phyloP scores from a whole-genome alignment of 2,888 invertebrate species.

The Selenia dentaria region DNA sequence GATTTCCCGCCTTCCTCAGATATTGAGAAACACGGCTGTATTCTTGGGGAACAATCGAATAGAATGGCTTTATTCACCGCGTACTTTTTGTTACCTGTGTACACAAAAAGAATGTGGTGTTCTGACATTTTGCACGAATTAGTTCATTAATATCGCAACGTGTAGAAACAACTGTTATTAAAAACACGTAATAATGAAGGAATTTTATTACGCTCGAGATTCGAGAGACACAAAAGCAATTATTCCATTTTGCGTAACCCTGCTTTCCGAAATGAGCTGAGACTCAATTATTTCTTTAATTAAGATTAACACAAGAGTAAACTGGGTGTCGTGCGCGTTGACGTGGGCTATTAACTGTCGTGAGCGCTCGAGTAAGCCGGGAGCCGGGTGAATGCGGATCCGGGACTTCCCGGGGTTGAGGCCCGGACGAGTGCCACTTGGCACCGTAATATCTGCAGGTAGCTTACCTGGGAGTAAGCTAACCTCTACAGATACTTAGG shows the following conservation, averaged over 20 bases:
- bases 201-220: conserved; percentile 9
- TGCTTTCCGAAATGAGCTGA: conserved; percentile 22
- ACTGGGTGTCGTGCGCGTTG: conserved; percentile 19
- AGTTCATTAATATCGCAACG: conserved; percentile 3
- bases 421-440: conserved; percentile 8
- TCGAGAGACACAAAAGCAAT: conserved; percentile 14
- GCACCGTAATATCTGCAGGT: neutral
- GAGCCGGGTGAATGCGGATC: conserved; percentile 2
- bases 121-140: neutral
- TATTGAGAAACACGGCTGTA: conserved; percentile 15
- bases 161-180: conserved; percentile 14
- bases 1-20: conserved; percentile 11
- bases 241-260: conserved; percentile 22
- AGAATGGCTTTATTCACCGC: conserved; percentile 3
- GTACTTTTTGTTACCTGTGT: neutral
- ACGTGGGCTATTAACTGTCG: conserved; percentile 16
- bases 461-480: neutral
- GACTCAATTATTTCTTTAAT: conserved; percentile 31
- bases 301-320: conserved; percentile 28
- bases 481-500: neutral
- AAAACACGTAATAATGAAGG: conserved; percentile 13
- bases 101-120: neutral
- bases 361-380: conserved; percentile 6
- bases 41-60: conserved; percentile 7
- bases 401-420: neutral